phyloP scores from a whole-genome alignment of 2,113 vertebrate genomes.

The Pomatorhinus ruficollis region DNA sequence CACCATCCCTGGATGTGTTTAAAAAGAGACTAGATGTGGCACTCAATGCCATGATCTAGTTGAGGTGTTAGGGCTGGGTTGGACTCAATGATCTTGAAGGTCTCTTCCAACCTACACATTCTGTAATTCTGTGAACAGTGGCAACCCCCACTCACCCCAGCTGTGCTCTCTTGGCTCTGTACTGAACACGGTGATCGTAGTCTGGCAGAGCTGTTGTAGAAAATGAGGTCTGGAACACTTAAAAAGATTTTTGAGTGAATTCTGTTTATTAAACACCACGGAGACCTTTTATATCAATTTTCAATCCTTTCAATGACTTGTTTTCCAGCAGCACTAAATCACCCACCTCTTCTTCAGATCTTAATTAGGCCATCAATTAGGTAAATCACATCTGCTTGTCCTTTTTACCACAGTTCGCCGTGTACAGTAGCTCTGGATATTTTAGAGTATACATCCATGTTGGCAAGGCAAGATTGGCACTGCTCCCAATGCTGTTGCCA shows the following conservation, averaged over 20 bases:
- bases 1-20: too few species aligned
- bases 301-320: constrained; percentile 65
- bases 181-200: background rate
- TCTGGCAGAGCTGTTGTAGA: constrained; percentile 33
- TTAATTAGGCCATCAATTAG: constrained; percentile 66
- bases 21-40: too few species aligned
- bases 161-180: constrained; percentile 42
- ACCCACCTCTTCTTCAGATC: constrained; percentile 64
- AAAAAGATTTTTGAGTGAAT: constrained; percentile 46
- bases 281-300: constrained; percentile 63
- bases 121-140: background rate
- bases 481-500: constrained; percentile 44
- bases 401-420: constrained; percentile 6
- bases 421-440: constrained; percentile 46
- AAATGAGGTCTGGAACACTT: constrained; percentile 51
- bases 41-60: too few species aligned
- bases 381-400: constrained; percentile 68
- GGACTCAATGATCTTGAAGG: too few species aligned
- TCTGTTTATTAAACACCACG: constrained; percentile 58
- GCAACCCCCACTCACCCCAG: constrained; percentile 22
- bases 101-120: too few species aligned
- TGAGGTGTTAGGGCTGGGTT: too few species aligned
- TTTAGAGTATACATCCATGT: constrained; percentile 20
- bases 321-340: constrained; percentile 63
- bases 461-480: constrained; percentile 49